Conservation (phyloP, 2,888 invertebrate species). For the Gryllus longicercus region DNA sequence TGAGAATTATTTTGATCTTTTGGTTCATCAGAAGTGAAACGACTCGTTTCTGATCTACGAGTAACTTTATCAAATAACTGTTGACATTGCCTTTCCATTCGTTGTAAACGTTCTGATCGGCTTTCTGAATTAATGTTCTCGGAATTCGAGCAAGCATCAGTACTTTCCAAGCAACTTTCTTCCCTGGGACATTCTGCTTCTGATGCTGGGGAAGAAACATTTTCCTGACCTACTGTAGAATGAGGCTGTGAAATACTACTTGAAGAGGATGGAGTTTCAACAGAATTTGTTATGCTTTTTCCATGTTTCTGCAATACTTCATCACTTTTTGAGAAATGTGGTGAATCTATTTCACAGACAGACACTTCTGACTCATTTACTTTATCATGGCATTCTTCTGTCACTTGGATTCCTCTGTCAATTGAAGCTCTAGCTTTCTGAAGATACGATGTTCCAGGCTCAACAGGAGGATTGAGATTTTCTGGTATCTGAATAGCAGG, state of each 20-base stretch:
- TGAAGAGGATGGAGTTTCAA: background rate
- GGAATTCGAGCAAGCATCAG: too few relatives aligned
- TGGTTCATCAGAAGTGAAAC: background rate
- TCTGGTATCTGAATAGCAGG: constrained; percentile 34
- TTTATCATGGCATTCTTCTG: background rate
- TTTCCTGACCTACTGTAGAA: background rate
- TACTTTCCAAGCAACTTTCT: too few relatives aligned
- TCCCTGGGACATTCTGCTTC: background rate
- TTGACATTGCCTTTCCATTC: background rate
- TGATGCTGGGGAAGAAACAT: background rate
- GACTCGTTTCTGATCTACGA: background rate
- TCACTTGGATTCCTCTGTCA: background rate
- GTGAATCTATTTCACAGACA: background rate
- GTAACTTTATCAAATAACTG: background rate
- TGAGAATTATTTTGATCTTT: background rate
- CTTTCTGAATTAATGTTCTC: background rate
- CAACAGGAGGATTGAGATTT: background rate
- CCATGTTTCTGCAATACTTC: background rate
- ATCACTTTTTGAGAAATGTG: too few relatives aligned
- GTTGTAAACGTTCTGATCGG: background rate
- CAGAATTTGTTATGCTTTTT: background rate
- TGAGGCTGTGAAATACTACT: background rate
- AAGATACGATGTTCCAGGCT: background rate
- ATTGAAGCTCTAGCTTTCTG: background rate
- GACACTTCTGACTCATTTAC: background rate